Percentiles rank a stretch among this genome's conserved stretches.
These are phyloP conservation scores for Mustela nigripes DNA, from an alignment of 2,113 vertebrate genomes.

Conservation along the genomic window DNA sequence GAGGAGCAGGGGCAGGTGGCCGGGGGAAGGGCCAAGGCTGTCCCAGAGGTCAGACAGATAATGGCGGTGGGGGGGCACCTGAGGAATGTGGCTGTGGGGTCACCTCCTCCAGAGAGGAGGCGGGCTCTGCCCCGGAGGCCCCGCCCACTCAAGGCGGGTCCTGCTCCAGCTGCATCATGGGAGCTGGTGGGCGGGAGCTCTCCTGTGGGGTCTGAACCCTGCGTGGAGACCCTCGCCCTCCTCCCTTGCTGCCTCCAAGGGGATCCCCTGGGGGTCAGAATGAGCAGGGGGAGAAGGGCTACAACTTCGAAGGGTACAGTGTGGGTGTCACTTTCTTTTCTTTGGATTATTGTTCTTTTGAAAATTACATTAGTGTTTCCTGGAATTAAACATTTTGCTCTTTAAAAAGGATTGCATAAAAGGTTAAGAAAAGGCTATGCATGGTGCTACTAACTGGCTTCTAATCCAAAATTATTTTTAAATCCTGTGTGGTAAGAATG, in stretches of 20 bases:
- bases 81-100: not conserved
- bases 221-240: not conserved
- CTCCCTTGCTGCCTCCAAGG: not conserved
- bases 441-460: not conserved
- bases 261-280: not conserved
- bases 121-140: not conserved
- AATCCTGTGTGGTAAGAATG: not conserved
- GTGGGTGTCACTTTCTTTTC: too few species aligned
- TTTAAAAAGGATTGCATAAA: not conserved
- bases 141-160: too few species aligned
- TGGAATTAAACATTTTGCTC: not conserved
- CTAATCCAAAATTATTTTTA: not conserved
- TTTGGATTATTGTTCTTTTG: not conserved
- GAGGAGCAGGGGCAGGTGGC: not conserved
- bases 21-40: not conserved
- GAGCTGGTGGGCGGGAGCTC: rapidly evolving
- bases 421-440: not conserved
- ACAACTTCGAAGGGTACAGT: too few species aligned
- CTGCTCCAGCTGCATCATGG: not conserved
- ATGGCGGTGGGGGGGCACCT: not conserved
- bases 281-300: not conserved
- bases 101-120: not conserved
- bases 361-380: not conserved
- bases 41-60: not conserved
- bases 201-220: rapidly evolving